phyloP scores from a whole-genome alignment of 1,140 invertebrate genomes.

The Heliconius melpomene region DNA sequence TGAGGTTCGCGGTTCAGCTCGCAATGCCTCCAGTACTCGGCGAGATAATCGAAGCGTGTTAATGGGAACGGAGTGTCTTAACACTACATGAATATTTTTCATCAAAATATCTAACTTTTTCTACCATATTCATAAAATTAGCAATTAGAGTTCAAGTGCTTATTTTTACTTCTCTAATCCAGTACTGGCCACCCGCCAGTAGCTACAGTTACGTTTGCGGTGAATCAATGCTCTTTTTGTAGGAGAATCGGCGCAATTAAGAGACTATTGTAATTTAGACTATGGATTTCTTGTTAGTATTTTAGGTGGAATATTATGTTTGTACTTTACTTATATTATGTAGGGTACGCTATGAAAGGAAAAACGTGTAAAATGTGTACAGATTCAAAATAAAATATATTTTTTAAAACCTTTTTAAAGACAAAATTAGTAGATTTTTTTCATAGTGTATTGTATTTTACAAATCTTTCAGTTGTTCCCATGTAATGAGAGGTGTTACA shows the following conservation, averaged over 20 bases:
- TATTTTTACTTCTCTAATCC: slow-evolving; percentile 5
- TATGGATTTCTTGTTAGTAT: not conserved
- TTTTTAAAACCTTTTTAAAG: too few relatives aligned
- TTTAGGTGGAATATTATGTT: not conserved
- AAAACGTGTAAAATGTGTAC: not conserved
- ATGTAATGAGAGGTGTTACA: too few relatives aligned
- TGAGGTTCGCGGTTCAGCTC: too few relatives aligned
- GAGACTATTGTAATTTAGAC: not conserved
- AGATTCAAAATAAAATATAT: not conserved
- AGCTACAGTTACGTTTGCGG: slow-evolving; percentile 6
- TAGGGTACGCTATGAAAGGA: too few relatives aligned
- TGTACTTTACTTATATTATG: not conserved
- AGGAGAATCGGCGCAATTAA: slow-evolving; percentile 8
- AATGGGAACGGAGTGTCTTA: too few relatives aligned
- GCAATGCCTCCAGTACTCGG: too few relatives aligned
- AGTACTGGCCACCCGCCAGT: not conserved
- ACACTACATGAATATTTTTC: too few relatives aligned
- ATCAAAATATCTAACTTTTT: not conserved
- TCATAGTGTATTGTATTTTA: too few relatives aligned
- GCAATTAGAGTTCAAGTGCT: not conserved
- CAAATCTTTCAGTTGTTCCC: too few relatives aligned
- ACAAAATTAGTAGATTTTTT: too few relatives aligned
- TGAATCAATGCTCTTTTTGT: not conserved
- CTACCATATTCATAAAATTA: not conserved
- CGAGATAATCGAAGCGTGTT: too few relatives aligned